Evolutionary conservation across 2,888 invertebrate genomes (phyloP), one percentile per base, ranked within the genome.

Genomic region (Agapostemon virescens): DNA sequence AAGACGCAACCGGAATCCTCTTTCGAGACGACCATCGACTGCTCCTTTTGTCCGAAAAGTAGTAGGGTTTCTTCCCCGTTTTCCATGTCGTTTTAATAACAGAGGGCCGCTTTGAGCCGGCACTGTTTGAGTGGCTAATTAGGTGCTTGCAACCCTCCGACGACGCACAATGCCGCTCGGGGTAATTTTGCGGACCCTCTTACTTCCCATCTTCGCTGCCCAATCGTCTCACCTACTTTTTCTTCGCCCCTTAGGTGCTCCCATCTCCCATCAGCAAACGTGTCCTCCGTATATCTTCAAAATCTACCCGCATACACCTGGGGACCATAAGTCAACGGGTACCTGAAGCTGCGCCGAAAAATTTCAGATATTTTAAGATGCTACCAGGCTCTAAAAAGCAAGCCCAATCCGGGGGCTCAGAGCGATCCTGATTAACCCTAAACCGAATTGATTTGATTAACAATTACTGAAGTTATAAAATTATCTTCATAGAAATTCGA

Each of bases 91-190:
- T 89, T 90, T 89, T 89, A 90, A 89, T 89, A 89, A 90, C 90
- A 88, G 84, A 83, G 85, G 81, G 84, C 77, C 83, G 82, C 86
- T 90, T 89, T 90, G 89, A 88, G 85, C 83, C 55, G 74, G 79
- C 85, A 83, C 88, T 89, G 89, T 90, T 90, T 88, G 87, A 90
- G 90, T 90, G 90, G 89, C 89, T 90, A 90, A 90, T 90, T 90
- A 89, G 89, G 85, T 89, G 84, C 88, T 88, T 81, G 88, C 85
- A 85, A 84, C 88, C 87, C 88, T 85, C 80, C 74, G 74, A 70
- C 74, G 77, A 78, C 86, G 74, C 79, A 87, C 89, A 89, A 89
- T 89, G 85, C 89, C 69, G 82, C 81, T 85, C 86, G 84, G 83
- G 89, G 89, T 87, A 89, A 89, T 89, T 88, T 88, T 82, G 77